Base-by-base conservation (phyloP, 2,888 invertebrate genomes). In the Melanotus villosus region DNA sequence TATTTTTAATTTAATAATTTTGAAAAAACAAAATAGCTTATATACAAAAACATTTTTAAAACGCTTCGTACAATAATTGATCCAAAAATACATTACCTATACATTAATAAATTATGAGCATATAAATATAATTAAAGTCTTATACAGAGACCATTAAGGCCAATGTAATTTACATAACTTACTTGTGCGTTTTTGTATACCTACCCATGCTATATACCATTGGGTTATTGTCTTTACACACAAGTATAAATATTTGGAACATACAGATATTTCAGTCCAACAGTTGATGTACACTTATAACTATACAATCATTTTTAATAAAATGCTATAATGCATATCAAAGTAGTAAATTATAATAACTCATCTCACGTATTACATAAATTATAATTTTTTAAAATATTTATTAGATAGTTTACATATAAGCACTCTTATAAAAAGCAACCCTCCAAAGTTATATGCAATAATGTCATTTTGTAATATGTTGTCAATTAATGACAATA, bases 31-130 rank as follows among this genome's bases (percentile, higher is more conserved):
- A 7, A 26, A 26, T n/a, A n/a, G n/a, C n/a, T n/a, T n/a, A n/a
- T n/a, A 26, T 26, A 26, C 7, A 26, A 5, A 5, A 26, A 7
- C 26, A 26, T 26, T 7, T 7, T 26, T 26, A 26, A 26, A 26
- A 26, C n/a, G n/a, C 7, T 26, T 26, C 7, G 7, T 26, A 38
- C 12, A 38, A n/a, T 32, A 10, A 32, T 2, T 12, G 5, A 14
- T 45, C 16, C 14, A 45, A 45, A 47, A 47, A 47, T 47, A 47
- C 18, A 23, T 47, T 23, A 23, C 32, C 14, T 52, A 52, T 32
- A 21, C 1, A 16, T n/a, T 45, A 52, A 52, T 52, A 52, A 52
- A 52, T 52, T 26, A 16, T 32, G 52, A 52, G 52, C 34, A 32
- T 34, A 52, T 4, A 18, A 32, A 47, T 23, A 45, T 14, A 10